A percentile compares a stretch with the other conserved stretches of the same genome.
Conservation (phyloP, 1,140 invertebrate species). For the Frieseomelitta varia region DNA sequence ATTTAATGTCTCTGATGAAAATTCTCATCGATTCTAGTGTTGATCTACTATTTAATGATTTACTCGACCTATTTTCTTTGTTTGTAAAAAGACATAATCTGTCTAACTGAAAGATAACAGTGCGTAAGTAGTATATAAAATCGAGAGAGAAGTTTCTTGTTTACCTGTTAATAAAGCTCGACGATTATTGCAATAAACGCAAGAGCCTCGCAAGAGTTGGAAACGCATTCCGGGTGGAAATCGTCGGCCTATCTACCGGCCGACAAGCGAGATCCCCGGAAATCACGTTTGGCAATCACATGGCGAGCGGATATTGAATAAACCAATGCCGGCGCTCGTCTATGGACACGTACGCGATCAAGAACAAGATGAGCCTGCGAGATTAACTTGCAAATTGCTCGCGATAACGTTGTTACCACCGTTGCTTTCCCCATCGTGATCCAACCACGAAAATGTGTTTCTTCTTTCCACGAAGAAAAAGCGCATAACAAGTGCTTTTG, state of each 20-base stretch:
- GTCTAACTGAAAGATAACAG: no score
- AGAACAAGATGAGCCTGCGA: constrained; percentile 34
- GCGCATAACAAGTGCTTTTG: no score
- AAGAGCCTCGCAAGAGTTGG: neutral
- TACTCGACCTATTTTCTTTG: no score
- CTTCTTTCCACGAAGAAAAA: neutral
- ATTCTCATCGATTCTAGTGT: no score
- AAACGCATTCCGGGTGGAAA: constrained; percentile 23
- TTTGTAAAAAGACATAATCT: no score
- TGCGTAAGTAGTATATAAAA: no score
- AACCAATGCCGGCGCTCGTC: constrained; percentile 1
- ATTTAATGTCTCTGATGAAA: no score
- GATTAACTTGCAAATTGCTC: constrained; percentile 22
- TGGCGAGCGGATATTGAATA: constrained; percentile 71
- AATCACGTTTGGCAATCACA: constrained; percentile 77
- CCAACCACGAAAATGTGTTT: no score
- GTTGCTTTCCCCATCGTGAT: neutral
- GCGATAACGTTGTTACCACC: neutral
- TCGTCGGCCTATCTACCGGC: constrained; percentile 10
- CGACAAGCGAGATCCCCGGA: constrained; percentile 59
- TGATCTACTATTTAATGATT: no score
- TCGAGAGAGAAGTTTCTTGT: neutral
- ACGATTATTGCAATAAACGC: neutral
- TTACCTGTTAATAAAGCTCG: neutral
- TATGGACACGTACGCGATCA: neutral